Conservation (phyloP, 2,113 vertebrate genomes). For the Ciconia maguari region DNA sequence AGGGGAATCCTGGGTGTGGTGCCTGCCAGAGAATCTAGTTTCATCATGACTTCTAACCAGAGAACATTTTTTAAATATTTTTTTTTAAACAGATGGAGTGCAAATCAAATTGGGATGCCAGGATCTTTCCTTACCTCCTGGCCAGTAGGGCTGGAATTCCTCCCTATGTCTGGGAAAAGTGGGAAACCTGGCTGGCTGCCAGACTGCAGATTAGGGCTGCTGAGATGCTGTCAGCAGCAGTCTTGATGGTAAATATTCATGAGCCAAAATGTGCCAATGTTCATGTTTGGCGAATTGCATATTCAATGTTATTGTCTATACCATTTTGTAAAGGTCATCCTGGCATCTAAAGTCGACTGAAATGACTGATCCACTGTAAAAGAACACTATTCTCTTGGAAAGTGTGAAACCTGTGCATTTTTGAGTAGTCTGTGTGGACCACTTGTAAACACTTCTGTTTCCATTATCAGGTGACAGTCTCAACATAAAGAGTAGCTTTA, state of each 20-base stretch:
- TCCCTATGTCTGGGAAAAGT: neutral
- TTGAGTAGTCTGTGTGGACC: neutral
- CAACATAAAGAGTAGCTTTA: neutral
- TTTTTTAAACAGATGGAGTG: neutral
- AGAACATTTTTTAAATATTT: neutral
- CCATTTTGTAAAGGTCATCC: slow-evolving; percentile 32
- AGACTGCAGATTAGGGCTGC: slow-evolving; percentile 16
- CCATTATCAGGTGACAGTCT: slow-evolving; percentile 13
- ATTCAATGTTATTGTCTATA: slow-evolving; percentile 44
- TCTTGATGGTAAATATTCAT: slow-evolving; percentile 63
- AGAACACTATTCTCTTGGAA: neutral
- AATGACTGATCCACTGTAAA: slow-evolving; percentile 18
- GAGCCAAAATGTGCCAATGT: slow-evolving; percentile 42
- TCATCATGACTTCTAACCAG: neutral
- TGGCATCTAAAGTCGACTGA: slow-evolving; percentile 22
- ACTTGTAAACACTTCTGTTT: slow-evolving; percentile 37
- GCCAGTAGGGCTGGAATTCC: neutral
- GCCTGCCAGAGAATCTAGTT: neutral
- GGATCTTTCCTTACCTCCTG: neutral
- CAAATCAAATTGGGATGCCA: neutral
- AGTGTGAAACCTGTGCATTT: slow-evolving; percentile 22
- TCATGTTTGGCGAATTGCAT: slow-evolving; percentile 25
- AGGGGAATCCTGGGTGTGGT: neutral
- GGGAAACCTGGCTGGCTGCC: slow-evolving; percentile 35
- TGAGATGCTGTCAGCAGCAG: slow-evolving; percentile 48